Evolutionary conservation across 2,113 vertebrate genomes (phyloP).

Genomic region (Pelecanoides urinatrix): DNA sequence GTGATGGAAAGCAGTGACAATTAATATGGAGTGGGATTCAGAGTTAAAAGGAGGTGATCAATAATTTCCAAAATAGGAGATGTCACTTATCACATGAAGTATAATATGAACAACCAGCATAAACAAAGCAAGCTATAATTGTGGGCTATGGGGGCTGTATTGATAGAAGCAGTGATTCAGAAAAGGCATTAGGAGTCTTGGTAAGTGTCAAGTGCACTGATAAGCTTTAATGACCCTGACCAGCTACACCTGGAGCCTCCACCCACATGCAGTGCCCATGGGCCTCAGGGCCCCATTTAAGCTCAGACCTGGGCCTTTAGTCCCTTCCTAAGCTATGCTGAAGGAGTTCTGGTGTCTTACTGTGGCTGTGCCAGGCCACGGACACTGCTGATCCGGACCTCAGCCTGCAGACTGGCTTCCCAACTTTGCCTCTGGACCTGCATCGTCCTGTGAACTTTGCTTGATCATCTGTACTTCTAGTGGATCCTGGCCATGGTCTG

Average conservation of each 20-base stretch:
- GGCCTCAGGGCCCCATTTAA: background rate
- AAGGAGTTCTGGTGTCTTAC: background rate
- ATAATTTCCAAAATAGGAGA: background rate
- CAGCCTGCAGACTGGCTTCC: background rate
- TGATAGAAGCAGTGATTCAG: background rate
- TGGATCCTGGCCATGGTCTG: background rate
- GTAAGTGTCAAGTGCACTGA: background rate
- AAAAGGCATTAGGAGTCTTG: background rate
- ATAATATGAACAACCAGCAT: background rate
- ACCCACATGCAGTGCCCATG: background rate
- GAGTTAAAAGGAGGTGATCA: background rate
- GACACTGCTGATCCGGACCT: background rate
- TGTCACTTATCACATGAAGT: background rate
- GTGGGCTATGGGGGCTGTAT: background rate
- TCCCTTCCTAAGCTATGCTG: fast-evolving
- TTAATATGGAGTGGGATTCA: background rate
- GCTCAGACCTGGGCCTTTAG: fast-evolving
- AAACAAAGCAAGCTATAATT: background rate
- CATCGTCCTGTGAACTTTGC: background rate
- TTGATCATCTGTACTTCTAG: background rate
- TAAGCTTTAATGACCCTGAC: background rate
- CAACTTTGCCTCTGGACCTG: background rate
- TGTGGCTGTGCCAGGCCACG: background rate
- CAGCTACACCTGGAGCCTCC: background rate
- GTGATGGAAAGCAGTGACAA: background rate